Percentiles rank a stretch among this genome's conserved stretches.
phyloP scores from a whole-genome alignment of 2,888 invertebrate genomes.

The Elysia crispata region DNA sequence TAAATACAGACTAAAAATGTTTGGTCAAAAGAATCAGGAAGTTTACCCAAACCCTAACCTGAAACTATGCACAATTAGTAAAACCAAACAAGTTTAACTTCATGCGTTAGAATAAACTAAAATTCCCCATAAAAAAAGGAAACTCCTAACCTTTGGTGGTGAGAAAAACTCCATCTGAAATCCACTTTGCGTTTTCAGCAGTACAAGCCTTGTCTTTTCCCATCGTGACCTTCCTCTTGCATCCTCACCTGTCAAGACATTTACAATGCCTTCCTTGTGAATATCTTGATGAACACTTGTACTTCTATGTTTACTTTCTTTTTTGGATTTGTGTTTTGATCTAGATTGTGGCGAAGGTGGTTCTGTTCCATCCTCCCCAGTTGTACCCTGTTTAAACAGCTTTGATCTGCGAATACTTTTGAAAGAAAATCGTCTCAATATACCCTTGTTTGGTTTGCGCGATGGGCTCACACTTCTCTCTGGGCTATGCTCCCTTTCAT shows the following conservation, averaged over 20 bases:
- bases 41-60: too few relatives aligned
- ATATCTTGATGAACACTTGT: constrained; percentile 50
- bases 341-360: constrained; percentile 56
- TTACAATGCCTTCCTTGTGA: constrained; percentile 93
- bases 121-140: too few relatives aligned
- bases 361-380: constrained; percentile 82
- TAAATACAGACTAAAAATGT: too few relatives aligned
- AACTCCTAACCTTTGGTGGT: constrained; percentile 86
- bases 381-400: constrained; percentile 91
- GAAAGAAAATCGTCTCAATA: constrained; percentile 84
- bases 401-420: constrained; percentile 77
- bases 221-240: constrained; percentile 88
- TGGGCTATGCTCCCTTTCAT: constrained; percentile 52
- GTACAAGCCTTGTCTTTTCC: constrained; percentile 93
- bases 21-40: too few relatives aligned
- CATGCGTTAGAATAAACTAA: too few relatives aligned
- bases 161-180: constrained; percentile 97
- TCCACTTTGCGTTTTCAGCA: constrained; percentile 93
- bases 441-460: constrained; percentile 82
- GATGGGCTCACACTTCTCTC: constrained; percentile 53
- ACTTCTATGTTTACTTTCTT: constrained; percentile 58
- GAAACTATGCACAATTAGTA: too few relatives aligned
- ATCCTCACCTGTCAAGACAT: constrained; percentile 94
- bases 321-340: constrained; percentile 57
- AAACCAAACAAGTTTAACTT: too few relatives aligned